A percentile compares a stretch with the other conserved stretches of the same genome.
These are phyloP conservation scores for Polydesmus complanatus DNA, from an alignment of 2,888 invertebrate species.

Conservation along the genomic window DNA sequence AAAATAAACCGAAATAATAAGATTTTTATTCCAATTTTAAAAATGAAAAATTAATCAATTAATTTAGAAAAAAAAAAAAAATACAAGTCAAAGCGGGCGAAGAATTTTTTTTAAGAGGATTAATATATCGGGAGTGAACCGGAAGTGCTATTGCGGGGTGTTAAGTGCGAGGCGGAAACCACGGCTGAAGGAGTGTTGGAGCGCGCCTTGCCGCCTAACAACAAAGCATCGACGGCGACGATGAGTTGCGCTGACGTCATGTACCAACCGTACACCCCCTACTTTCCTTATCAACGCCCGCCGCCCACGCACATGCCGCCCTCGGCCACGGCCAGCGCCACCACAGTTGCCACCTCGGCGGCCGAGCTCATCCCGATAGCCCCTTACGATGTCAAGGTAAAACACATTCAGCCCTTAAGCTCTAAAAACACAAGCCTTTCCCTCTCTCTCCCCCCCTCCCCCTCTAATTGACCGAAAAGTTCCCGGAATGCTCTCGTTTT, in stretches of 20 bases:
- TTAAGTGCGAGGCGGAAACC: background rate
- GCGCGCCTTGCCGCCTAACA: background rate
- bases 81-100: too few relatives aligned
- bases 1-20: too few relatives aligned
- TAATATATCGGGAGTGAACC: too few relatives aligned
- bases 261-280: constrained; percentile 21
- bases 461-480: too few relatives aligned
- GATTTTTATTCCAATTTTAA: too few relatives aligned
- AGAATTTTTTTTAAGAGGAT: too few relatives aligned
- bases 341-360: constrained; percentile 5
- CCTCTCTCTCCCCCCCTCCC: too few relatives aligned
- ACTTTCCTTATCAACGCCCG: constrained; percentile 18
- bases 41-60: too few relatives aligned
- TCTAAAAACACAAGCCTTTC: too few relatives aligned
- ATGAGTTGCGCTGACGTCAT: constrained; percentile 22
- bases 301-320: constrained; percentile 7
- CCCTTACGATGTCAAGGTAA: constrained; percentile 15
- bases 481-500: too few relatives aligned
- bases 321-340: constrained; percentile 14
- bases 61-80: too few relatives aligned
- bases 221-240: constrained; percentile 2
- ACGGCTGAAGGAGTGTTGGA: background rate
- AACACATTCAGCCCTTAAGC: background rate
- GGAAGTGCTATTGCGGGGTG: too few relatives aligned
- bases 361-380: constrained; percentile 8